Evolutionary conservation across 2,888 invertebrate species (phyloP).

Genomic region (Sericinus montela): DNA sequence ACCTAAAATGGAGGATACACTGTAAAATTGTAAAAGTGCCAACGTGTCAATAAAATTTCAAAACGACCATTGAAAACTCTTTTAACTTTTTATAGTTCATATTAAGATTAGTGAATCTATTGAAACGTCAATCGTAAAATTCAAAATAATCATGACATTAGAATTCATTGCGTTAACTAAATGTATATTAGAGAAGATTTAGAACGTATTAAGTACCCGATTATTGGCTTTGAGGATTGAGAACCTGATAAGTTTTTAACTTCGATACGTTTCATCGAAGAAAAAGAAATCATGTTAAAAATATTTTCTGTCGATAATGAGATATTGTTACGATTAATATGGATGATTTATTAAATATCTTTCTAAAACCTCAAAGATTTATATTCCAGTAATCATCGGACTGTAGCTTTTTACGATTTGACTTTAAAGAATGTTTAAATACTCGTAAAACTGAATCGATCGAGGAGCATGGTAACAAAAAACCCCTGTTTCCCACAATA

Average conservation of each 20-base stretch:
- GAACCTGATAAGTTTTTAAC: too few relatives aligned
- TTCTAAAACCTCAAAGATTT: neutral
- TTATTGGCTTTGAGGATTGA: neutral
- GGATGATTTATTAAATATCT: neutral
- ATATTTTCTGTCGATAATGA: neutral
- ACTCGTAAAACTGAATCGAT: constrained; percentile 24
- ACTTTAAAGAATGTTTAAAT: constrained; percentile 22
- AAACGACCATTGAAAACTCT: neutral
- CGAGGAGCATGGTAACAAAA: constrained; percentile 15
- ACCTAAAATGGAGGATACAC: neutral
- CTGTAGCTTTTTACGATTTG: constrained; percentile 1
- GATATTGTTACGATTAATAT: neutral
- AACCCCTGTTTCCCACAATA: constrained; percentile 26
- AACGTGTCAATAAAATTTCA: neutral
- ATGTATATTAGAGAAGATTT: constrained; percentile 1
- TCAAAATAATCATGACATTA: constrained; percentile 2
- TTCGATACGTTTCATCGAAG: too few relatives aligned
- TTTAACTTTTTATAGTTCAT: constrained; percentile 1
- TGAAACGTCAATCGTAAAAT: constrained; percentile 1
- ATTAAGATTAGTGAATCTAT: constrained; percentile 11
- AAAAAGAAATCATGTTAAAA: too few relatives aligned
- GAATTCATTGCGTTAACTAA: constrained; percentile 7
- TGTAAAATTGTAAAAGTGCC: too few relatives aligned
- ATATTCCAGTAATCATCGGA: constrained; percentile 1
- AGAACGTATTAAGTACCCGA: neutral